These are phyloP conservation scores for Drosophila oshimai DNA, from an alignment of 1,140 invertebrate genomes.

Conservation along the genomic window DNA sequence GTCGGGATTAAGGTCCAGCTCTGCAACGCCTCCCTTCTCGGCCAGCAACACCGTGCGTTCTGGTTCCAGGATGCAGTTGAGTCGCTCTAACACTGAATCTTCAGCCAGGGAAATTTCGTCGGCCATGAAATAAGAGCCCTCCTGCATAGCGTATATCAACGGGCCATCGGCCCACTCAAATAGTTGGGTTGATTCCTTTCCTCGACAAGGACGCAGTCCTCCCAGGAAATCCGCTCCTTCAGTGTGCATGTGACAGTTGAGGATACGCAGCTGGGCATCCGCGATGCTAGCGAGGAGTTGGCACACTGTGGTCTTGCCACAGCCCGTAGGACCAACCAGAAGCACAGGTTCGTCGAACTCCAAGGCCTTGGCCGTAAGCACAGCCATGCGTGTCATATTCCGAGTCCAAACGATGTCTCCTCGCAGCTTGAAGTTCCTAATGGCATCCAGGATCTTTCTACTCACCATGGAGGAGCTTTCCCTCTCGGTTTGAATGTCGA, in stretches of 20 bases:
- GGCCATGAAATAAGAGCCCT: slow-evolving; percentile 94
- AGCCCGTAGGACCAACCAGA: slow-evolving; percentile 98
- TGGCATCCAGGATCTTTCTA: slow-evolving; percentile 87
- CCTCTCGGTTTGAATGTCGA: slow-evolving; percentile 86
- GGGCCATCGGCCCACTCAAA: slow-evolving; percentile 99
- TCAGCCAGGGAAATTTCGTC: slow-evolving; percentile 99
- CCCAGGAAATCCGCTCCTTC: slow-evolving; percentile 99
- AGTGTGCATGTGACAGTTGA: slow-evolving; percentile 99
- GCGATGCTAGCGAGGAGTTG: slow-evolving; percentile 91
- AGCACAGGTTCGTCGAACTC: slow-evolving; percentile 97
- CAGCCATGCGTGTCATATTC: slow-evolving; percentile 94
- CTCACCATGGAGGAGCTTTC: slow-evolving; percentile 92
- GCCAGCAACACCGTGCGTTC: slow-evolving; percentile 95
- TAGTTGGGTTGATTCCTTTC: slow-evolving; percentile 84
- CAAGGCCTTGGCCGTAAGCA: slow-evolving; percentile 95
- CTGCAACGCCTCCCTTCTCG: slow-evolving; percentile 89
- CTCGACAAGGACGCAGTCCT: slow-evolving; percentile 94
- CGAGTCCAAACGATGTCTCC: slow-evolving; percentile 96
- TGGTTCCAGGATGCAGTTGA: slow-evolving; percentile 98
- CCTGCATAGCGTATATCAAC: slow-evolving; percentile 94
- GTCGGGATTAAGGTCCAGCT: slow-evolving; percentile 83
- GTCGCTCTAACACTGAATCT: slow-evolving; percentile 98
- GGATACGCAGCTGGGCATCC: slow-evolving; percentile 87
- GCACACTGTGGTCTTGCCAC: slow-evolving; percentile 99
- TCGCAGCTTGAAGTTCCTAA: slow-evolving; percentile 86